Conservation (phyloP, 2,797 vertebrate genomes). For the Girardinus metallicus region DNA sequence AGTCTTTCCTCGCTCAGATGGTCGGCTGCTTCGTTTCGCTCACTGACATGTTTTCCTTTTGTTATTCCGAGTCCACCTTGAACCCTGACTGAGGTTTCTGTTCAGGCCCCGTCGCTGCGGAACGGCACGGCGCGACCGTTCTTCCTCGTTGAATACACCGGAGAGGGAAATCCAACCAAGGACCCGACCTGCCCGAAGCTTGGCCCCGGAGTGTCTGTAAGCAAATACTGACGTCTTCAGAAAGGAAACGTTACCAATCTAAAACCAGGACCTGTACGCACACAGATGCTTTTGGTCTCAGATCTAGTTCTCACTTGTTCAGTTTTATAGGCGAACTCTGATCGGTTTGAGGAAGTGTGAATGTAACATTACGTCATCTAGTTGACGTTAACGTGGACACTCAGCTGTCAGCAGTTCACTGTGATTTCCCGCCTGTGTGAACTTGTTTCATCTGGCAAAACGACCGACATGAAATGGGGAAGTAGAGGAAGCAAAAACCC, state of each 20-base stretch:
- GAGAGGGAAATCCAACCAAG: slow-evolving; percentile 70
- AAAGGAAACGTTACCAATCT: neutral
- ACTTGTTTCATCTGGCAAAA: neutral
- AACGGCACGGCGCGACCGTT: slow-evolving; percentile 73
- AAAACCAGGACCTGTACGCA: neutral
- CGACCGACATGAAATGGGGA: neutral
- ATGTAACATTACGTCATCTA: neutral
- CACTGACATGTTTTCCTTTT: neutral
- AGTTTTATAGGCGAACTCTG: too few relatives aligned
- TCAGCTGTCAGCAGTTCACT: neutral
- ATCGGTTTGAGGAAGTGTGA: too few relatives aligned
- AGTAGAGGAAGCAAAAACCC: neutral
- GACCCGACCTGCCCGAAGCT: slow-evolving; percentile 81
- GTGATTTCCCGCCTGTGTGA: neutral
- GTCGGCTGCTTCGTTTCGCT: slow-evolving; percentile 55
- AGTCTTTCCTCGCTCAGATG: slow-evolving; percentile 84
- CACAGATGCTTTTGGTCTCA: neutral
- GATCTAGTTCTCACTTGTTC: too few relatives aligned
- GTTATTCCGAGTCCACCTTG: neutral
- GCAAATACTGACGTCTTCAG: slow-evolving; percentile 32
- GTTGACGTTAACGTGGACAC: neutral
- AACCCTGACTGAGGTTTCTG: neutral
- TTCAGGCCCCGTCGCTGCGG: slow-evolving; percentile 76
- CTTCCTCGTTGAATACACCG: slow-evolving; percentile 83
- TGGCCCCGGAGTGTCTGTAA: slow-evolving; percentile 82